Base-by-base conservation (phyloP, 2,797 vertebrate genomes). In the Crypturellus tataupa region DNA sequence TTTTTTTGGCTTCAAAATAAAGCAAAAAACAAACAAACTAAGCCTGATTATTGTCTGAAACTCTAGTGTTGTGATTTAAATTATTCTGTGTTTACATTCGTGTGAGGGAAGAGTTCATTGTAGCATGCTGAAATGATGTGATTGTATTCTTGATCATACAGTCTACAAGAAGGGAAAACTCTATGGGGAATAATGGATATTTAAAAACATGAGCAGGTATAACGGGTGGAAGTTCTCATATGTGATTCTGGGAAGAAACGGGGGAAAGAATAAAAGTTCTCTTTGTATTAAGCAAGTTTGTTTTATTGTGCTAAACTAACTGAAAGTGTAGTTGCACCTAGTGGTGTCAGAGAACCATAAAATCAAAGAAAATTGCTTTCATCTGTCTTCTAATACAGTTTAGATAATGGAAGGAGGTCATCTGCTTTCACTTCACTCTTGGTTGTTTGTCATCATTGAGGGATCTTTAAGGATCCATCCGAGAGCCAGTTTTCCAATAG, bases 401-500 rank as follows among this genome's bases (percentile, higher is more conserved):
- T 70, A 86, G 87, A 71, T 63, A 87, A 62, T 42, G n/a, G 47
- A 59, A 85, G 88, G 73, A 84, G 56, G 64, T 91, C 86, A 94
- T 94, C 85, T 95, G 95, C 80, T 95, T 94, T 90, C 68, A 95
- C 68, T 95, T 95, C 37, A 0, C 47, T 64, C 2, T 84, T 91
- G 33, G 33, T 95, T 73, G 68, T 80, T 79, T 91, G 85, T 62
- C 81, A 77, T 95, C 70, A 76, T 7, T 42, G 67, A 73, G 49
- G 33, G 67, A 77, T 81, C 73, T 95, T 94, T 85, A 94, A 95
- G 53, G 37, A 65, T 68, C n/a, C 3, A 23, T 20, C 77, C 62
- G 31, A 80, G 4, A 91, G 70, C 87, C 85, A 91, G 37, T 80
- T 88, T 95, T 88, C 87, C 49, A 89, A 76, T 68, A 88, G 94